phyloP scores from a whole-genome alignment of 2,113 vertebrate genomes.

The Coracopsis vasa region DNA sequence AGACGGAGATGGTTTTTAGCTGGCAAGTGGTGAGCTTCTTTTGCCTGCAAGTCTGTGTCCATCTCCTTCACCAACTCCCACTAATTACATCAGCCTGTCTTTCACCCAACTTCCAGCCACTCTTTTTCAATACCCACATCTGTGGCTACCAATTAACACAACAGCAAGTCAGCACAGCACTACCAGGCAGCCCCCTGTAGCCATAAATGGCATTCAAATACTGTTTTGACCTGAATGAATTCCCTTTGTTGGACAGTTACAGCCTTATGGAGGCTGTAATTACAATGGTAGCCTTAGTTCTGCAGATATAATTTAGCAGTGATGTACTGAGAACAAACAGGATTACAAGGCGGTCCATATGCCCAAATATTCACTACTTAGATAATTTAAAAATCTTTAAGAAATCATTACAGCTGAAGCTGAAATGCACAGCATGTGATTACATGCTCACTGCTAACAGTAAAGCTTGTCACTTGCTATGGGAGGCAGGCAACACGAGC shows the following conservation, averaged over 20 bases:
- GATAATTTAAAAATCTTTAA: conserved; percentile 54
- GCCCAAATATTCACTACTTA: conserved; percentile 33
- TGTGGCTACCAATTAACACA: conserved; percentile 66
- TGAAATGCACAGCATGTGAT: conserved; percentile 39
- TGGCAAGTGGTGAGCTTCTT: background rate
- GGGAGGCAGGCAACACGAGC: conserved; percentile 13
- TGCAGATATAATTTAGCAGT: conserved; percentile 28
- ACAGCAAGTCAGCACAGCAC: background rate
- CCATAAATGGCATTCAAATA: conserved; percentile 56
- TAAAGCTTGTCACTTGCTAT: conserved; percentile 50
- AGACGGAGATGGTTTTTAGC: background rate
- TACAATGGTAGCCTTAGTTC: conserved; percentile 17
- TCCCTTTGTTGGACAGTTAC: conserved; percentile 60
- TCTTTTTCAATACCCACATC: conserved; percentile 50
- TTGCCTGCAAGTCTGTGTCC: background rate
- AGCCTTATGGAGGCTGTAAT: conserved; percentile 51
- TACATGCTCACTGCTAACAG: conserved; percentile 38
- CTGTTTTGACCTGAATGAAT: conserved; percentile 62
- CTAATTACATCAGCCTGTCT: conserved; percentile 58
- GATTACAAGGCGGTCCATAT: conserved; percentile 24
- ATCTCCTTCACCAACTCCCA: background rate
- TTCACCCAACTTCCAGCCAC: conserved; percentile 38
- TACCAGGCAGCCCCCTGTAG: conserved; percentile 19
- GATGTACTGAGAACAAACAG: conserved; percentile 43
- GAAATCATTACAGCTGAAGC: conserved; percentile 52